Conservation (phyloP, 2,888 invertebrate genomes). For the Alitta virens region DNA sequence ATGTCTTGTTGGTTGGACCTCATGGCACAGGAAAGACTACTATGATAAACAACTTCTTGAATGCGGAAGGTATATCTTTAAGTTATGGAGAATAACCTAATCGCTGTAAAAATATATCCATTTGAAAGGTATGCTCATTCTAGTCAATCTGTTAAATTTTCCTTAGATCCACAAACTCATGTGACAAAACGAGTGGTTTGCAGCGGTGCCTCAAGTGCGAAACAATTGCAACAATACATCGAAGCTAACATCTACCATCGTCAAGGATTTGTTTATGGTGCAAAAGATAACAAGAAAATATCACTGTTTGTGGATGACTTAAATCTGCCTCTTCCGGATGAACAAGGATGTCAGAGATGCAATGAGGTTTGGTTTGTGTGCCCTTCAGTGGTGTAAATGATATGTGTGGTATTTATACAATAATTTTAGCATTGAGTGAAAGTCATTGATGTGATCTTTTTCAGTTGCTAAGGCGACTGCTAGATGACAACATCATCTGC, state of each 20-base stretch:
- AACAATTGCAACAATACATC: constrained; percentile 54
- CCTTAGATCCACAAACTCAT: constrained; percentile 24
- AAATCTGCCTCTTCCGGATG: constrained; percentile 50
- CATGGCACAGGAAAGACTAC: constrained; percentile 56
- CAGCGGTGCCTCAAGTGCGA: constrained; percentile 52
- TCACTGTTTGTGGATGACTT: constrained; percentile 56
- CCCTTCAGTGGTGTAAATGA: no score
- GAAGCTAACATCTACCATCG: constrained; percentile 56
- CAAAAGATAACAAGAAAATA: constrained; percentile 53
- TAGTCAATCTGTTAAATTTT: no score
- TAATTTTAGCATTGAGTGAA: neutral
- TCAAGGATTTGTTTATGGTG: constrained; percentile 58
- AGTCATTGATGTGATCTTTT: constrained; percentile 12
- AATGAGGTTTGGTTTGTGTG: constrained; percentile 49
- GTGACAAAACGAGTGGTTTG: constrained; percentile 52
- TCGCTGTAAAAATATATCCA: no score
- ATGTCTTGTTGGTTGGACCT: constrained; percentile 54
- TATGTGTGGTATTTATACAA: no score
- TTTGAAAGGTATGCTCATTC: no score
- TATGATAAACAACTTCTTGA: constrained; percentile 54
- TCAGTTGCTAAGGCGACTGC: constrained; percentile 49
- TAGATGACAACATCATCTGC: constrained; percentile 52
- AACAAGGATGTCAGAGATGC: constrained; percentile 47
- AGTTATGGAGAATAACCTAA: no score
- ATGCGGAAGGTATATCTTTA: constrained; percentile 53